Conservation (phyloP, 2,797 vertebrate species). For the Myotis vivesi region DNA sequence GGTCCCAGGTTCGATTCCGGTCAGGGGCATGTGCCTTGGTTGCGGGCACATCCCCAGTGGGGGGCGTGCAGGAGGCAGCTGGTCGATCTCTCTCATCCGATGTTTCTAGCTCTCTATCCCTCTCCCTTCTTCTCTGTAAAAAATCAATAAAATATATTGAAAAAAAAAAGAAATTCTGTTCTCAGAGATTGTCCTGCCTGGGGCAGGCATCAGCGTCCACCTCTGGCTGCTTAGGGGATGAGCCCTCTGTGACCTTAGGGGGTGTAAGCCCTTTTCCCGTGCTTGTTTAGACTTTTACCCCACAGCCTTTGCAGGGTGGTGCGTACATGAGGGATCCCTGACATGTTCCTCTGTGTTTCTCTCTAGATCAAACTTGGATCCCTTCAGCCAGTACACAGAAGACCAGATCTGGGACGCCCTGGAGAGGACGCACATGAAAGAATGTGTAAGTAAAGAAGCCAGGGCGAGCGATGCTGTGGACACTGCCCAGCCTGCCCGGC, state of each 20-base stretch:
- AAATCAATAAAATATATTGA: too few species aligned
- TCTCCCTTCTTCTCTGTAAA: too few species aligned
- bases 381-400: constrained; percentile 90
- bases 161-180: neutral
- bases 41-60: too few species aligned
- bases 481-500: neutral
- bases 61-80: too few species aligned
- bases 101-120: too few species aligned
- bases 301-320: neutral
- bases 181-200: neutral
- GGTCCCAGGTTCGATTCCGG: too few species aligned
- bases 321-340: neutral
- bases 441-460: constrained; percentile 89
- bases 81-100: too few species aligned
- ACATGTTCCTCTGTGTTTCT: constrained; percentile 18
- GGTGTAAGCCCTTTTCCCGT: neutral
- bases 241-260: neutral
- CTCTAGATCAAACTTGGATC: constrained; percentile 92
- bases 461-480: fast-evolving
- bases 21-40: too few species aligned
- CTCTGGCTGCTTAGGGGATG: neutral
- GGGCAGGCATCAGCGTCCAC: neutral
- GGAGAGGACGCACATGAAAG: constrained; percentile 96
- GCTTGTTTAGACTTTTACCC: neutral
- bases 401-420: constrained; percentile 93